These are phyloP conservation scores for Musca domestica DNA, from an alignment of 1,140 invertebrate species.

Conservation along the genomic window DNA sequence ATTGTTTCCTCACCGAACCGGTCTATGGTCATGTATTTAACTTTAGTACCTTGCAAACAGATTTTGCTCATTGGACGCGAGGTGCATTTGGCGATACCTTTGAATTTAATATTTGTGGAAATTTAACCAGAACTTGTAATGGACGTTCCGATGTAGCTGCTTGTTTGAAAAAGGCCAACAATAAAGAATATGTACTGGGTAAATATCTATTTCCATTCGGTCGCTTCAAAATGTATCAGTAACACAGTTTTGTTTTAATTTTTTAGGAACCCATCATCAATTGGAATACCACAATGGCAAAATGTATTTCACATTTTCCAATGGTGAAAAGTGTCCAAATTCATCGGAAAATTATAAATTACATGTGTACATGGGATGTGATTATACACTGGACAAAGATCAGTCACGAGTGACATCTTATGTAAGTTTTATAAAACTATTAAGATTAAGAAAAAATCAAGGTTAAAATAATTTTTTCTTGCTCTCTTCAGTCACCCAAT, in stretches of 20 bases:
- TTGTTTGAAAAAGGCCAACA: slow-evolving; percentile 38
- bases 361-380: slow-evolving; percentile 39
- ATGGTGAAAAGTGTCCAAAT: slow-evolving; percentile 40
- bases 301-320: slow-evolving; percentile 42
- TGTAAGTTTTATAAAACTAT: slow-evolving; percentile 38
- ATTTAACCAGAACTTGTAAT: slow-evolving; percentile 38
- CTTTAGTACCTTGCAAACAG: slow-evolving; percentile 40
- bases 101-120: slow-evolving; percentile 48
- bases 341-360: slow-evolving; percentile 36
- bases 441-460: background rate
- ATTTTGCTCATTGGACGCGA: slow-evolving; percentile 37
- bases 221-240: background rate
- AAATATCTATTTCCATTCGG: slow-evolving; percentile 11
- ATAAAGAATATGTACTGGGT: slow-evolving; percentile 48
- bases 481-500: slow-evolving; percentile 32
- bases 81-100: slow-evolving; percentile 34
- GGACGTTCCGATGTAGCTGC: slow-evolving; percentile 41
- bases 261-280: slow-evolving; percentile 41
- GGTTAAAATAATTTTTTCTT: background rate
- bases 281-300: slow-evolving; percentile 39
- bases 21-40: slow-evolving; percentile 45
- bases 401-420: slow-evolving; percentile 38
- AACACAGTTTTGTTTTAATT: background rate
- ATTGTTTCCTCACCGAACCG: slow-evolving; percentile 44
- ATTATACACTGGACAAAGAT: slow-evolving; percentile 41